Percentiles rank a stretch among this genome's conserved stretches.
These are phyloP conservation scores for Mamestra brassicae DNA, from an alignment of 2,888 invertebrate species.

Conservation along the genomic window DNA sequence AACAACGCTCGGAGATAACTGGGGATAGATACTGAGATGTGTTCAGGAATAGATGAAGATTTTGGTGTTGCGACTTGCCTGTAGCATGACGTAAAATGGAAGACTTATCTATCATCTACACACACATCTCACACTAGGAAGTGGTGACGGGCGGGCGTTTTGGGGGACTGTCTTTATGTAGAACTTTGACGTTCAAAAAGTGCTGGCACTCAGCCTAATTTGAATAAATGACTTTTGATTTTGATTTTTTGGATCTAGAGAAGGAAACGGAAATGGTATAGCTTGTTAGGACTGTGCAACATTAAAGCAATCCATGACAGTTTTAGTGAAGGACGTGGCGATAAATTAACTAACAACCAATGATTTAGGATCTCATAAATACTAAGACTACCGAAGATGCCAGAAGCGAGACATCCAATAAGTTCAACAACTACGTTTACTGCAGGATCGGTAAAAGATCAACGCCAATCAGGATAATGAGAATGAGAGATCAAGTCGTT, in stretches of 20 bases:
- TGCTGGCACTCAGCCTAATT: too few relatives aligned
- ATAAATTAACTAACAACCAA: not conserved
- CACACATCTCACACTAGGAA: too few relatives aligned
- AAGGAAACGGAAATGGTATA: not conserved
- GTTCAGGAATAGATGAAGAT: constrained; percentile 18
- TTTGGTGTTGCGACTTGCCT: not conserved
- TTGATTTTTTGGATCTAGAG: too few relatives aligned
- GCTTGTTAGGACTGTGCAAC: not conserved
- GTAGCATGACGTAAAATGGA: not conserved
- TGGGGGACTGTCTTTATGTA: too few relatives aligned
- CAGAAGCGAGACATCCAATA: not conserved
- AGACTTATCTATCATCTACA: not conserved
- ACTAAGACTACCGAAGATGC: too few relatives aligned
- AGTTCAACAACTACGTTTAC: not conserved
- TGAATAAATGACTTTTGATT: too few relatives aligned
- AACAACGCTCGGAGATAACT: constrained; percentile 76
- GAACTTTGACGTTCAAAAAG: too few relatives aligned
- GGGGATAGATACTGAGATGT: constrained; percentile 48
- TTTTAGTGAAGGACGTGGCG: too few relatives aligned
- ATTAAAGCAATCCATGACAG: not conserved
- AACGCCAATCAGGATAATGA: not conserved
- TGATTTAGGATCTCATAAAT: not conserved
- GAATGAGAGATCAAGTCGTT: too few relatives aligned
- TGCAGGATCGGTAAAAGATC: too few relatives aligned
- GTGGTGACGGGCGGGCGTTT: too few relatives aligned